Conservation (phyloP, 2,797 vertebrate species). For the Notolepis coatsorum region DNA sequence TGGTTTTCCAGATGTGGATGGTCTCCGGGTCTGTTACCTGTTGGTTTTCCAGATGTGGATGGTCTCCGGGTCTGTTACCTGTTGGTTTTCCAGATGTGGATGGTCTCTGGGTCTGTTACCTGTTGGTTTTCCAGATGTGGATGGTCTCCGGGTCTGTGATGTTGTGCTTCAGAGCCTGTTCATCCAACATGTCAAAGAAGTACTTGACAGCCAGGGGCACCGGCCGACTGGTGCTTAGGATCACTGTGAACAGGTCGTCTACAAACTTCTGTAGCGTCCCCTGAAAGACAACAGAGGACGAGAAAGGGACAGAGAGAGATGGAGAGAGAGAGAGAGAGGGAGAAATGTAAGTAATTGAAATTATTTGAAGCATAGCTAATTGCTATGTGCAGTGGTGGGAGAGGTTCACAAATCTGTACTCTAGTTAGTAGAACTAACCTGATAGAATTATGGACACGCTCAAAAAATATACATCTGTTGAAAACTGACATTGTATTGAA, state of each 20-base stretch:
- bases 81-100: constrained; percentile 99
- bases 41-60: no score
- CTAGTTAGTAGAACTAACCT: no score
- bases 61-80: constrained; percentile 77
- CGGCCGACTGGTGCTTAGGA: constrained; percentile 93
- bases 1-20: not conserved
- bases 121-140: constrained; percentile 99
- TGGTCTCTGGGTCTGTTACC: constrained; percentile 94
- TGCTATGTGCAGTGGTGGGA: no score
- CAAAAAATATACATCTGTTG: no score
- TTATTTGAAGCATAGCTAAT: no score
- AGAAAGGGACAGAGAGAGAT: constrained; percentile 54
- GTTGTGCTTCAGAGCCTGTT: constrained; percentile 91
- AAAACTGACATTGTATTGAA: no score
- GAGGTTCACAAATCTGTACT: no score
- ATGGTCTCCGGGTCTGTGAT: constrained; percentile 94
- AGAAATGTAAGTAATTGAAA: not conserved
- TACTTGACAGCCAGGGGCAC: constrained; percentile 98
- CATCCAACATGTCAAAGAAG: constrained; percentile 97
- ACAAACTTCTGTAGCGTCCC: constrained; percentile 98
- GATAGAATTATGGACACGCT: no score
- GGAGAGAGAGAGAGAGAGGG: not conserved
- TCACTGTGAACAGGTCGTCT: constrained; percentile 96
- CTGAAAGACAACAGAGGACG: constrained; percentile 65
- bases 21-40: constrained; percentile 67